phyloP scores from a whole-genome alignment of 2,797 vertebrate genomes.

The Micromesistius poutassou region DNA sequence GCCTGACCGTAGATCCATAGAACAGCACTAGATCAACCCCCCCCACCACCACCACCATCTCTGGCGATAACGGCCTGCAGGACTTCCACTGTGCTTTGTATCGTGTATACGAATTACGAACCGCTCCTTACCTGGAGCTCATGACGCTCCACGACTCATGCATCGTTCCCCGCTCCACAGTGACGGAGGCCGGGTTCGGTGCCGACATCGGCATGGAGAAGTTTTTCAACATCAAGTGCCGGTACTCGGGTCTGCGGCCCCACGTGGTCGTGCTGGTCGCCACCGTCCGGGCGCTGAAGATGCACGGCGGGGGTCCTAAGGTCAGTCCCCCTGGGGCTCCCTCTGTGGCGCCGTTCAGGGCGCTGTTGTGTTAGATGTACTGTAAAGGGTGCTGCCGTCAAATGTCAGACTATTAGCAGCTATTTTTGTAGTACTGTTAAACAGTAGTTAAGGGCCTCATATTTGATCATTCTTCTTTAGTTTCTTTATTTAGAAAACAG shows the following conservation, averaged over 20 bases:
- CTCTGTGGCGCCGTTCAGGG: neutral
- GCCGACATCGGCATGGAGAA: slow-evolving; percentile 99
- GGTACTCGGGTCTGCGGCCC: slow-evolving; percentile 90
- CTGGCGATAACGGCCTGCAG: too few species aligned
- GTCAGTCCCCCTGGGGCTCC: slow-evolving; percentile 66
- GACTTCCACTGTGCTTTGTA: neutral
- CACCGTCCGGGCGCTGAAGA: slow-evolving; percentile 93
- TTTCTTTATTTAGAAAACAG: too few species aligned
- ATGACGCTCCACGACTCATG: too few species aligned
- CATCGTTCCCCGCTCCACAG: slow-evolving; percentile 55
- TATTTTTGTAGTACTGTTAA: too few species aligned
- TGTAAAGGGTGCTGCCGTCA: neutral
- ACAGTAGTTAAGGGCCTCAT: neutral
- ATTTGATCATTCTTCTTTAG: too few species aligned
- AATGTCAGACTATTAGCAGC: too few species aligned
- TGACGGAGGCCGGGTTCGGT: slow-evolving; percentile 97
- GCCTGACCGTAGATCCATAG: too few species aligned
- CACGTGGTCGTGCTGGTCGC: slow-evolving; percentile 95
- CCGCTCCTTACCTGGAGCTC: too few species aligned
- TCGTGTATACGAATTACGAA: neutral
- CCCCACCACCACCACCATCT: too few species aligned
- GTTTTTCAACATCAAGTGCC: slow-evolving; percentile 98
- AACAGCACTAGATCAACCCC: too few species aligned
- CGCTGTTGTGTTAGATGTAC: neutral
- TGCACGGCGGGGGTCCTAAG: slow-evolving; percentile 94